Percentiles rank a stretch among this genome's conserved stretches.
Evolutionary conservation across 1,140 invertebrate genomes (phyloP).

Genomic region (Copidosoma floridanum): DNA sequence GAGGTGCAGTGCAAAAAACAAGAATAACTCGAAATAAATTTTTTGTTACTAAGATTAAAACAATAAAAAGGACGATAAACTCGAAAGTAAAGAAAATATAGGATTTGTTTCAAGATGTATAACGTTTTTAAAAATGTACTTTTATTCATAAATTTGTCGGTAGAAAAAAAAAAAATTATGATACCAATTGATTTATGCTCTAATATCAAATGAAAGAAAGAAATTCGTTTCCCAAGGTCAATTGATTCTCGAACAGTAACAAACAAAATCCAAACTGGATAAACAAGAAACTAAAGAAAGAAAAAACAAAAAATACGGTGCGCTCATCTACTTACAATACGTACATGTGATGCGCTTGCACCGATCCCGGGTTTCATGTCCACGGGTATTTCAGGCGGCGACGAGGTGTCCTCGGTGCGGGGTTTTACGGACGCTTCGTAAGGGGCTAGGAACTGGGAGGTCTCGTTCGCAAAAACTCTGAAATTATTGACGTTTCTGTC

Average conservation of each 20-base stretch:
- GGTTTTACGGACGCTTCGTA: conserved; percentile 67
- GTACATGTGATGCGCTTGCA: conserved; percentile 54
- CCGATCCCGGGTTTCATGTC: conserved; percentile 49
- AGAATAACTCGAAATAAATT: neutral
- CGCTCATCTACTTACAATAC: conserved; percentile 57
- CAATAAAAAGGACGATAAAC: neutral
- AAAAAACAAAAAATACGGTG: conserved; percentile 49
- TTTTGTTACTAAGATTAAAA: neutral
- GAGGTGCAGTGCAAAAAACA: conserved; percentile 30
- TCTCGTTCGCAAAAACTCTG: conserved; percentile 74
- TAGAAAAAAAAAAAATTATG: neutral
- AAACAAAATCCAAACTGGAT: too few relatives aligned
- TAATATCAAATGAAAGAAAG: conserved; percentile 20
- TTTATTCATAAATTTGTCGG: neutral
- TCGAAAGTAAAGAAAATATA: too few relatives aligned
- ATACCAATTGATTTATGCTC: conserved; percentile 13
- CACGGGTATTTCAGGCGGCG: conserved; percentile 47
- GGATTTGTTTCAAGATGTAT: too few relatives aligned
- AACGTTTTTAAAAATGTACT: too few relatives aligned
- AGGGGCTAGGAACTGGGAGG: conserved; percentile 73
- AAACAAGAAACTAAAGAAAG: neutral
- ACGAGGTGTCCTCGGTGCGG: conserved; percentile 50
- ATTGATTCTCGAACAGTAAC: too few relatives aligned
- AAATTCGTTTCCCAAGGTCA: too few relatives aligned
- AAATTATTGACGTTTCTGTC: conserved; percentile 34